Conservation (phyloP, 2,797 vertebrate genomes). For the Macropodus opercularis region DNA sequence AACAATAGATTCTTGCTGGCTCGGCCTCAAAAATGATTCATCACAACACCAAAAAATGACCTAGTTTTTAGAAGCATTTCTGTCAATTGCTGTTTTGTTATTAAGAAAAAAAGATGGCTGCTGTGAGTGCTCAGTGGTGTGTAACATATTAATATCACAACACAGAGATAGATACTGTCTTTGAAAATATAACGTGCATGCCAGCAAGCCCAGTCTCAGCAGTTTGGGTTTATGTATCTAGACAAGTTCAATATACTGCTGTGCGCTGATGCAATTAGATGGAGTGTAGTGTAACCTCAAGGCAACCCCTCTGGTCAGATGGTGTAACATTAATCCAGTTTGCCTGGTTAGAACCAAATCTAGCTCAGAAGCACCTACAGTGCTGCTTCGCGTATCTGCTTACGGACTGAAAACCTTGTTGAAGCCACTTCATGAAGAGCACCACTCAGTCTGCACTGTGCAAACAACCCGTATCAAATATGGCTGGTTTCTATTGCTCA, state of each 20-base stretch:
- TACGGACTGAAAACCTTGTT: constrained; percentile 3
- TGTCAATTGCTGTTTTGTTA: constrained; percentile 23
- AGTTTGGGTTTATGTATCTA: constrained; percentile 47
- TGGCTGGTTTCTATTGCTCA: neutral
- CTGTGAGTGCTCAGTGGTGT: constrained; percentile 20
- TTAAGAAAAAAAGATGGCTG: constrained; percentile 13
- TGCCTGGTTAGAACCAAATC: constrained; percentile 32
- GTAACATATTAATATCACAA: constrained; percentile 31
- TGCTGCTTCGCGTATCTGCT: constrained; percentile 1
- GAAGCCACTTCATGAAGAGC: constrained; percentile 22
- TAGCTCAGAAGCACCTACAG: constrained; percentile 25
- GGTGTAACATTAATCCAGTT: constrained; percentile 44
- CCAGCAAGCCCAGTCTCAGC: constrained; percentile 24
- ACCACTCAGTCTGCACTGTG: constrained; percentile 10
- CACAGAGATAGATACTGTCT: constrained; percentile 41
- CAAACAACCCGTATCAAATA: constrained; percentile 3
- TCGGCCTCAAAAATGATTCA: constrained; percentile 54
- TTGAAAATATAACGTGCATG: constrained; percentile 36
- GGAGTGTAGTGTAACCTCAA: constrained; percentile 61
- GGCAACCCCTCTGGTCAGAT: constrained; percentile 51
- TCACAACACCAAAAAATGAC: constrained; percentile 45
- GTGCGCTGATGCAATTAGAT: constrained; percentile 71
- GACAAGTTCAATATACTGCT: constrained; percentile 55
- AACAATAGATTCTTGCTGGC: constrained; percentile 49
- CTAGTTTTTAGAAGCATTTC: constrained; percentile 39